Conservation (phyloP, 2,888 invertebrate species). For the Drosophila prostipennis region DNA sequence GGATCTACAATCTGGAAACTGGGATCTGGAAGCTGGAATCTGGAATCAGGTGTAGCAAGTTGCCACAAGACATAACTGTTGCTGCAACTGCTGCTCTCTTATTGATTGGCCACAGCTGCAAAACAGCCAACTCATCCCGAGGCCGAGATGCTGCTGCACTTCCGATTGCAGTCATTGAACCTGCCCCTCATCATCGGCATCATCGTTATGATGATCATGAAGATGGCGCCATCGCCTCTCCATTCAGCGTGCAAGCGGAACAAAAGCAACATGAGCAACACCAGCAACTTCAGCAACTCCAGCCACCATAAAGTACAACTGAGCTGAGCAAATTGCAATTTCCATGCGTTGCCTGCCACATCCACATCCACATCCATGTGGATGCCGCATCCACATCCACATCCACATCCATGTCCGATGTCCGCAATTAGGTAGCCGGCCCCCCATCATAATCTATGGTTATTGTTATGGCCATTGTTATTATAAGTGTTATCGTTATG, state of each 20-base stretch:
- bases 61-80: constrained; percentile 25
- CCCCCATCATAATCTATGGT: constrained; percentile 57
- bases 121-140: constrained; percentile 53
- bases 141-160: no score
- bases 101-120: constrained; percentile 58
- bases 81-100: constrained; percentile 37
- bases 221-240: constrained; percentile 39
- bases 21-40: no score
- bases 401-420: constrained; percentile 13
- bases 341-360: constrained; percentile 48
- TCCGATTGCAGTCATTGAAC: constrained; percentile 62
- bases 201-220: constrained; percentile 15
- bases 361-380: not conserved
- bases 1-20: not conserved
- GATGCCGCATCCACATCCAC: not conserved
- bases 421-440: constrained; percentile 43
- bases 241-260: constrained; percentile 43
- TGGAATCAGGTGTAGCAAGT: constrained; percentile 17
- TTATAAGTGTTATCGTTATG: constrained; percentile 36
- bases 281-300: constrained; percentile 10
- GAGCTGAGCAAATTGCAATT: constrained; percentile 49
- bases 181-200: constrained; percentile 17
- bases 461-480: constrained; percentile 48
- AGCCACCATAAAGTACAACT: constrained; percentile 15
- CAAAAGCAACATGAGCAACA: constrained; percentile 40